Percentiles rank a stretch among this genome's conserved stretches.
Evolutionary conservation across 2,888 invertebrate genomes (phyloP).

Genomic region (Drosophila mimetica): DNA sequence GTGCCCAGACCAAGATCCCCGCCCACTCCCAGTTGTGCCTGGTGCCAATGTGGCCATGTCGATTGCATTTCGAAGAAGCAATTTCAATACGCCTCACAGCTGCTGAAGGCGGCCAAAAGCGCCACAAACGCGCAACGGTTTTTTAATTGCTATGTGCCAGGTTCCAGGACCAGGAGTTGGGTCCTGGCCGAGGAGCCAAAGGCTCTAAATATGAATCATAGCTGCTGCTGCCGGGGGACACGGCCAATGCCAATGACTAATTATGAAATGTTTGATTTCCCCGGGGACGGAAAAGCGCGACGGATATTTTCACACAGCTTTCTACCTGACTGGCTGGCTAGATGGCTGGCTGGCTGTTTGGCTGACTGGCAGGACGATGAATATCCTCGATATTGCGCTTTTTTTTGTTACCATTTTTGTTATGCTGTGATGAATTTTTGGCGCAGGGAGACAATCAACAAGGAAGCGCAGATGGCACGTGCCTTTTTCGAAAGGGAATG

Average conservation of each 20-base stretch:
- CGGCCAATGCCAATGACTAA: conserved; percentile 80
- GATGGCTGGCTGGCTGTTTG: conserved; percentile 1
- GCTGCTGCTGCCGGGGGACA: conserved; percentile 55
- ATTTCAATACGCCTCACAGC: conserved; percentile 75
- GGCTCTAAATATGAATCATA: conserved; percentile 56
- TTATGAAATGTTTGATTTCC: conserved; percentile 84
- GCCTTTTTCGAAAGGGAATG: conserved; percentile 14
- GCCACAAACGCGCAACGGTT: conserved; percentile 65
- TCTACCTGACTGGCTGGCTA: conserved; percentile 27
- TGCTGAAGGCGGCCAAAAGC: conserved; percentile 52
- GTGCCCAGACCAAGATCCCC: conserved; percentile 40
- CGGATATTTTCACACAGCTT: conserved; percentile 61
- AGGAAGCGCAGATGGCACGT: conserved; percentile 52
- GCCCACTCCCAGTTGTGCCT: conserved; percentile 15
- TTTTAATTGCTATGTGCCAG: conserved; percentile 76
- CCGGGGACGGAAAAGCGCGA: conserved; percentile 70
- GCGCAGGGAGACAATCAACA: conserved; percentile 63
- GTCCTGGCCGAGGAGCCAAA: conserved; percentile 33
- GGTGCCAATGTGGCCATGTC: conserved; percentile 57
- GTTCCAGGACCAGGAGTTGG: conserved; percentile 5
- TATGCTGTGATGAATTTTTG: conserved; percentile 46
- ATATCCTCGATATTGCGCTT: conserved; percentile 43
- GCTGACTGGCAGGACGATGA: conserved; percentile 55
- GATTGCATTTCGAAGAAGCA: conserved; percentile 75
- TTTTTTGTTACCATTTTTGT: conserved; percentile 33